phyloP scores from a whole-genome alignment of 2,113 vertebrate genomes.

The Spizaetus ornatus region DNA sequence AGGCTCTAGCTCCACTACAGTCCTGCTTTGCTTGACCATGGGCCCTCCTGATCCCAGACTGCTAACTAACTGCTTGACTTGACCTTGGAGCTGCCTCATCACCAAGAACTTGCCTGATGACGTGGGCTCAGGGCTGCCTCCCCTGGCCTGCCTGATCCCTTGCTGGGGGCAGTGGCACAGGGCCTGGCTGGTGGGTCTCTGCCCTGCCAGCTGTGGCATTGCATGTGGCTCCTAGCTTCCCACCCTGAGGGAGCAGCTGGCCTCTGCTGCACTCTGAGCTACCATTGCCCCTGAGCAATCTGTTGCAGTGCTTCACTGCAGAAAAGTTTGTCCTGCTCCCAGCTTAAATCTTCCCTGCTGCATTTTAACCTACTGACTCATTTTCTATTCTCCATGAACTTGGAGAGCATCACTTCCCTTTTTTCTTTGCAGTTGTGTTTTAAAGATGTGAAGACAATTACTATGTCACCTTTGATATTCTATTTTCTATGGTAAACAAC shows the following conservation, averaged over 20 bases:
- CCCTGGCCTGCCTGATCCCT: not conserved
- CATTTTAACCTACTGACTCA: not conserved
- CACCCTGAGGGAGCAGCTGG: not conserved
- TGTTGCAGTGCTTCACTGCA: not conserved
- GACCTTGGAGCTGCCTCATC: not conserved
- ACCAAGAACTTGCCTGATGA: not conserved
- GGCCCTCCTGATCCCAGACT: not conserved
- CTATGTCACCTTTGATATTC: not conserved
- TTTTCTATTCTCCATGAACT: not conserved
- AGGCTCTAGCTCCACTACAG: not conserved
- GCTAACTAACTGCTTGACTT: not conserved
- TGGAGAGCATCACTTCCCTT: not conserved
- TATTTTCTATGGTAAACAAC: not conserved
- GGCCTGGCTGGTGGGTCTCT: not conserved
- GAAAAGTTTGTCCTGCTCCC: not conserved
- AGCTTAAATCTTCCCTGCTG: not conserved
- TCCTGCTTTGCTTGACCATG: not conserved
- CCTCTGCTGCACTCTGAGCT: not conserved
- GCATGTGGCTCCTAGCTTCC: accelerated
- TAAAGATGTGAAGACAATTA: not conserved
- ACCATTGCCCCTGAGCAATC: not conserved
- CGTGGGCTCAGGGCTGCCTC: not conserved
- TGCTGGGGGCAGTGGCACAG: not conserved
- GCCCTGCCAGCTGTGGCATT: not conserved
- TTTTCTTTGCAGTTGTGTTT: not conserved